phyloP scores from a whole-genome alignment of 2,888 invertebrate genomes.

The Macroteleia sp. region DNA sequence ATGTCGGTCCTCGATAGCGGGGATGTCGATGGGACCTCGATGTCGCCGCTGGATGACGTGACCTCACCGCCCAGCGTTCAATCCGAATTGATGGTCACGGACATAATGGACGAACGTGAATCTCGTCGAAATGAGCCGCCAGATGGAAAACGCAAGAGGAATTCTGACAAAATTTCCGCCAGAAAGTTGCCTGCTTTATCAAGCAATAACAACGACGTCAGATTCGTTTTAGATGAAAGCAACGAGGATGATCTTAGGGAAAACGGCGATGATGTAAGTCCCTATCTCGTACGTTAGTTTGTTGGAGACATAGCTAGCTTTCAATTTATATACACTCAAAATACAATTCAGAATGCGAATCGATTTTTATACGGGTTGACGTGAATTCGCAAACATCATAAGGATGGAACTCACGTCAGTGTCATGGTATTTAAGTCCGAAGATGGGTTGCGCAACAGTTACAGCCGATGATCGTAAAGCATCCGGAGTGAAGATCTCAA shows the following conservation, averaged over 20 bases:
- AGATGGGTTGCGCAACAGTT: not conserved
- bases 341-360: no score
- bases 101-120: no score
- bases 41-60: constrained; percentile 81
- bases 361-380: no score
- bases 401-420: constrained; percentile 5
- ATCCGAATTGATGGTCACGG: constrained; percentile 81
- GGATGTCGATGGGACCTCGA: constrained; percentile 76
- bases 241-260: constrained; percentile 77
- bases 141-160: constrained; percentile 76
- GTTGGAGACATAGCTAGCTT: no score
- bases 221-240: constrained; percentile 79
- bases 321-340: no score
- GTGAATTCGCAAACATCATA: no score
- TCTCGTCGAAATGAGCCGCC: no score
- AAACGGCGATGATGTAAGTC: constrained; percentile 80
- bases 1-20: constrained; percentile 79
- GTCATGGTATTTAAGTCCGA: constrained; percentile 10
- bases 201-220: constrained; percentile 81
- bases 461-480: not conserved
- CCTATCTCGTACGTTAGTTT: not conserved
- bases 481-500: constrained; percentile 18
- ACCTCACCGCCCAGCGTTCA: constrained; percentile 80
- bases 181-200: constrained; percentile 78
- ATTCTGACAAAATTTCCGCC: constrained; percentile 74